Base-by-base conservation (phyloP, 2,113 vertebrate genomes). In the Nematolebias whitei region DNA sequence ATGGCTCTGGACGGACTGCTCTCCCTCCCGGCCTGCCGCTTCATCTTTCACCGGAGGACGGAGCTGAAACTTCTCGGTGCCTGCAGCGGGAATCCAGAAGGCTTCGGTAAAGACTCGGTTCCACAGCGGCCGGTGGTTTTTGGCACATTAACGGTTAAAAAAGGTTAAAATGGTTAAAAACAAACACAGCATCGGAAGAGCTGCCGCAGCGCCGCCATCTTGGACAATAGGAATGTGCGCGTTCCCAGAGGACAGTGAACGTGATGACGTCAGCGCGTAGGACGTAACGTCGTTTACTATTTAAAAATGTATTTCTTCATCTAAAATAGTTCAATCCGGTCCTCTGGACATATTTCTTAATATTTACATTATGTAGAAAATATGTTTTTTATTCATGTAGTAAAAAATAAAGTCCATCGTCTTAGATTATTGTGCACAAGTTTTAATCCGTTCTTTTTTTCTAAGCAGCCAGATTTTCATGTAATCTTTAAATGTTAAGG, bases 171-270 rank as follows among this genome's bases (percentile, higher is more conserved):
- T n/a, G 19, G 14, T 63, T 66, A 77, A 85, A 88, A 92, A 47
- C 44, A 87, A 87, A 89, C 78, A 78, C 87, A 85, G 92, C 90
- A 89, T 92, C 93, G 75, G 83, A 61, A 39, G 26, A 2, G 32
- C 91, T 91, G 88, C 89, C 90, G 80, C 85, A 79, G 84, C 80
- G 91, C 92, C 94, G 96, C 96, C 96, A 98, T 97, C 94, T 98
- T 98, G 95, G 95, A 97, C 96, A 98, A 98, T 95, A 95, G 95
- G 94, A 91, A 92, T 92, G 90, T 89, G 90, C 84, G 86, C 87
- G 71, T 79, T 84, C 79, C 72, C 55, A 19, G 9, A 35, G 83
- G 90, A 90, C 74, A 88, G 86, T 35, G 82, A 5, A 35, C 59
- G 59, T 1, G 7, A 1, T 48, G 64, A 89, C 86, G 89, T 29